phyloP scores from a whole-genome alignment of 53 echinoderm and acorn worm genomes.

The Luidia sarsii region DNA sequence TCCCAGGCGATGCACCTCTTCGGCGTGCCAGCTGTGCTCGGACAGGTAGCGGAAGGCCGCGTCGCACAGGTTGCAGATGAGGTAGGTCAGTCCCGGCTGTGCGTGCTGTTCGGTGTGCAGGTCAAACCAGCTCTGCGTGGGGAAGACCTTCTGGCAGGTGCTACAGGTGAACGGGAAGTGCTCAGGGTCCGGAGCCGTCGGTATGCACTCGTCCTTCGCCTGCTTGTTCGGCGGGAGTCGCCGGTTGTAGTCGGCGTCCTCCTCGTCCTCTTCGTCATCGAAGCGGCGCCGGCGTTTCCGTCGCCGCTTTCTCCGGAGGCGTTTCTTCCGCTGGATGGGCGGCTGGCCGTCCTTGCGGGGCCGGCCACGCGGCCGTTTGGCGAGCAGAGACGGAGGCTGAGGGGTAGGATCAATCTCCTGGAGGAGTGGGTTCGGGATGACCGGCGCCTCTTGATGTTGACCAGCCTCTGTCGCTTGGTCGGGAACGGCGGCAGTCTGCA shows the following conservation, averaged over 20 bases:
- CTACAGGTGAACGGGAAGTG: constrained; percentile 78
- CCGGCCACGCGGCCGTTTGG: constrained; percentile 82
- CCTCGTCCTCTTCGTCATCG: constrained; percentile 48
- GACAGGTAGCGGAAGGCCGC: constrained; percentile 76
- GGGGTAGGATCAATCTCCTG: constrained; percentile 2
- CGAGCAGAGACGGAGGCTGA: constrained; percentile 4
- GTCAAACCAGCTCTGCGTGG: constrained; percentile 87
- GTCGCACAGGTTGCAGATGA: constrained; percentile 84
- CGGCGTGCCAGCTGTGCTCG: constrained; percentile 71
- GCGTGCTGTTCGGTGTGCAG: constrained; percentile 81
- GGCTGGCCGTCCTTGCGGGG: constrained; percentile 87
- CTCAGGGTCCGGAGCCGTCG: constrained; percentile 65
- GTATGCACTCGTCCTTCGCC: constrained; percentile 83
- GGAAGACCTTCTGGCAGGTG: constrained; percentile 71
- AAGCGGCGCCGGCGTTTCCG: constrained; percentile 32
- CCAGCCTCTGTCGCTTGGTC: neutral
- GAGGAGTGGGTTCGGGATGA: constrained; percentile 16
- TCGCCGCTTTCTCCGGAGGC: constrained; percentile 55
- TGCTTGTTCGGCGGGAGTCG: constrained; percentile 2
- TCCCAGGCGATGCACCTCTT: constrained; percentile 70
- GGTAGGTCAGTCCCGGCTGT: constrained; percentile 67
- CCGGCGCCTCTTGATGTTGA: constrained; percentile 1
- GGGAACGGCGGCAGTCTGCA: neutral
- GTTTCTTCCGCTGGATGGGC: constrained; percentile 76
- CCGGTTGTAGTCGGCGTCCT: constrained; percentile 9